Evolutionary conservation across 1,140 invertebrate species (phyloP).

Genomic region (Radopholus similis): DNA sequence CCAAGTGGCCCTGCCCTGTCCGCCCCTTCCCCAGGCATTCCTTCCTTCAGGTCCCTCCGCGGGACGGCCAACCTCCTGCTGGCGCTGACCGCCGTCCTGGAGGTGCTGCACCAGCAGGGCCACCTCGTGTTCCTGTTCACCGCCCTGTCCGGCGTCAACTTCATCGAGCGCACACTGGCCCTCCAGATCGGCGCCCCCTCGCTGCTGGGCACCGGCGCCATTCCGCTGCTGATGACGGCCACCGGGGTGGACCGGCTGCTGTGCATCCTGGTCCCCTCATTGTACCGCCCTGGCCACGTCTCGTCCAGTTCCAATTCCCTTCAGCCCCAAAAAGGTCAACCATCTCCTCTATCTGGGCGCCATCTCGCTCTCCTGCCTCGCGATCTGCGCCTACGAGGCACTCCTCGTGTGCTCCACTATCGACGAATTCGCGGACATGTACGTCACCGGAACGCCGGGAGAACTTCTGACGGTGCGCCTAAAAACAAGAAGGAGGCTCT

Average conservation of each 20-base stretch:
- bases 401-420: neutral
- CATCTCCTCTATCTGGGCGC: neutral
- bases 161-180: neutral
- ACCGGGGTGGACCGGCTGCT: neutral
- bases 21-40: neutral
- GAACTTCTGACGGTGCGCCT: neutral
- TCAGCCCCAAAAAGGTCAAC: slow-evolving; percentile 1
- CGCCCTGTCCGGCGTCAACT: neutral
- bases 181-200: neutral
- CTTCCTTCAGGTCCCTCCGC: neutral
- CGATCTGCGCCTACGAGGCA: neutral
- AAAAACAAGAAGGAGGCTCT: neutral
- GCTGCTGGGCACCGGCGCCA: neutral
- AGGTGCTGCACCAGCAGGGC: neutral
- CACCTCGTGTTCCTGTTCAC: neutral
- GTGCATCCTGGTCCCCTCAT: neutral
- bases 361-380: neutral
- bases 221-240: neutral
- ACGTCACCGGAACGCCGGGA: neutral
- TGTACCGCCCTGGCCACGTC: neutral
- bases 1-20: neutral
- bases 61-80: neutral
- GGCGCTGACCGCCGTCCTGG: neutral
- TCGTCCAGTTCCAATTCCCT: neutral
- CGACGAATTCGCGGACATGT: neutral